Evolutionary conservation across 1,140 invertebrate genomes (phyloP), one percentile per base, ranked within the genome.

Genomic region (Bombus soroeensis): DNA sequence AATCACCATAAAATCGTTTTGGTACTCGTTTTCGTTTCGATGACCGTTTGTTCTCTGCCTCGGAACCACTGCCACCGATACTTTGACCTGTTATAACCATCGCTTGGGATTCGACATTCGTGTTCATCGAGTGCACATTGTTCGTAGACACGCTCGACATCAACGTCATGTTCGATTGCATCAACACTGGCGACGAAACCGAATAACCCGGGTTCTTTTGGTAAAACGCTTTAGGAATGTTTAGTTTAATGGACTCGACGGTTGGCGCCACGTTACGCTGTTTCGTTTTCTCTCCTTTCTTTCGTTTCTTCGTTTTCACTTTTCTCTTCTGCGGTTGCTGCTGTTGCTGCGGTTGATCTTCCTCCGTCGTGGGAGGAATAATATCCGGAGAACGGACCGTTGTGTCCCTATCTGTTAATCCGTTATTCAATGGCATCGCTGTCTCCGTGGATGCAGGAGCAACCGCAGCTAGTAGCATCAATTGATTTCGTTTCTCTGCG

Each of bases 1-100:
- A 97, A 93, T 98, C 98, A 3, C 97, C 98, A 91, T 98, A 98
- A 92, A 98, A 98, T 91, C 97, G 97, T 91, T 98, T 98, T 13
- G 97, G 97, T 47, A 97, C 96, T 43, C 97, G 95, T 92, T 97
- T 96, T 43, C 98, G 95, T 93, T 98, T 98, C 1, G 97, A 97
- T 1, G 96, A 96, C 25, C 97, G 95, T 91, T 97, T 97, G 18
- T 93, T 96, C 87, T 97, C 97, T 6, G 96, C 93, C 92, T 96
- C 95, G 1, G 94, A 88, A 39, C 93, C 85, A 87, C 86, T 91
- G 47, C 87, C 81, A 68, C 87, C 57, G 34, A 92, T 80, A 76
- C 88, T 94, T 39, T 90, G 89, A 74, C 86, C 87, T 1, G 74
- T 84, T 8, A 47, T 9, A n/a, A 37, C 71, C 12, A 62, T 34